Evolutionary conservation across 2,113 vertebrate genomes (phyloP), one percentile per base, ranked within the genome.

Genomic region (Todiramphus chloris): DNA sequence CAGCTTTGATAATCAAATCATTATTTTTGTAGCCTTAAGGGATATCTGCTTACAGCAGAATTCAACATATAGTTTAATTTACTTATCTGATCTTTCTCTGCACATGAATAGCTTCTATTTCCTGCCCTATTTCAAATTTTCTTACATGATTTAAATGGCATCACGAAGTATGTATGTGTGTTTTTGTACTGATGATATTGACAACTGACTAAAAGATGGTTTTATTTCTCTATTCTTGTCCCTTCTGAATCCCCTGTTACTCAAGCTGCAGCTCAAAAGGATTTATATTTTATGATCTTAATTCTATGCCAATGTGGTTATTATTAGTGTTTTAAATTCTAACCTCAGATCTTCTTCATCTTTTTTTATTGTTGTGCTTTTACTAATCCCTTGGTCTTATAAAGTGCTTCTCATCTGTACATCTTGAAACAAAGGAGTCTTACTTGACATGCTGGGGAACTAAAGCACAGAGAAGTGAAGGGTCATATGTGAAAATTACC

Each of bases 11-110:
- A 97, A 97, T 96, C 91, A 96, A 96, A 97, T 97, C 58, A 92
- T 96, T 97, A 93, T 93, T 97, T 97, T 96, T 96, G 78, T 95
- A 94, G 91, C 96, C 94, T 96, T 96, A 94, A 97, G 86, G 86
- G 91, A 90, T 97, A 96, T 96, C 44, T 96, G 62, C 91, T 96
- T 97, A 97, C 46, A 97, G 70, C 82, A 83, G 66, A 97, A 98
- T 97, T 95, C 97, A 97, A 95, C 93, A 93, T 93, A 96, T 60
- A 96, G 79, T 96, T 97, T 97, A 94, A 96, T 97, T 97, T 98
- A 94, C 82, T 97, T 97, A 97, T 96, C 95, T 96, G 86, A 96
- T 96, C 77, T 92, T 96, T 94, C 75, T 87, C 56, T 93, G 93
- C 56, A 96, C 74, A 97, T 91, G 66, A 96, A 95, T 93, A 94